phyloP scores from a whole-genome alignment of 2,113 vertebrate species.

The Rhadina sibilatrix region DNA sequence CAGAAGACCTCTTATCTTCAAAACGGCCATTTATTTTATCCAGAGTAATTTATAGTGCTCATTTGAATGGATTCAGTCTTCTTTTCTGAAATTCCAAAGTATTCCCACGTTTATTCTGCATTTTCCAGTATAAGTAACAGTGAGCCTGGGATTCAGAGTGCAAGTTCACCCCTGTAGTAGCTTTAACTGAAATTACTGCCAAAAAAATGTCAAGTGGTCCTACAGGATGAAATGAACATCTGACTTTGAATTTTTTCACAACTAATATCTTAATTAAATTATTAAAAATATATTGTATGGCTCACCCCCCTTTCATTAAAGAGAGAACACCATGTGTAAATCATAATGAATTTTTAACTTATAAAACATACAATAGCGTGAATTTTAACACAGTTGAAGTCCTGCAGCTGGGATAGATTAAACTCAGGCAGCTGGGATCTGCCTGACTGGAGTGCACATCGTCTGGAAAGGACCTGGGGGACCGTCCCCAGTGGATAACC shows the following conservation, averaged over 20 bases:
- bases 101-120: accelerated
- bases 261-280: not conserved
- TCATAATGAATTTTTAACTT: not conserved
- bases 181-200: not conserved
- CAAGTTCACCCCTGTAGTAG: not conserved
- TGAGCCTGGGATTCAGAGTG: not conserved
- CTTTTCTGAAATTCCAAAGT: not conserved
- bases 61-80: not conserved
- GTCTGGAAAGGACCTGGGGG: not conserved
- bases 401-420: not conserved
- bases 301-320: not conserved
- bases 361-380: not conserved
- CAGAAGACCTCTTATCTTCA: not conserved
- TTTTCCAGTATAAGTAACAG: not conserved
- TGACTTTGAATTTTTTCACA: not conserved
- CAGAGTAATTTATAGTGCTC: not conserved
- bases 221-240: not conserved
- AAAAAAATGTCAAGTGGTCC: not conserved
- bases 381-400: not conserved
- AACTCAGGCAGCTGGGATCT: not conserved
- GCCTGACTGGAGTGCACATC: not conserved
- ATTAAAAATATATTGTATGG: not conserved
- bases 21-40: not conserved
- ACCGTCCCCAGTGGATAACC: not conserved
- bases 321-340: not conserved